Conservation (phyloP, 2,888 invertebrate genomes). For the Sericinus montela region DNA sequence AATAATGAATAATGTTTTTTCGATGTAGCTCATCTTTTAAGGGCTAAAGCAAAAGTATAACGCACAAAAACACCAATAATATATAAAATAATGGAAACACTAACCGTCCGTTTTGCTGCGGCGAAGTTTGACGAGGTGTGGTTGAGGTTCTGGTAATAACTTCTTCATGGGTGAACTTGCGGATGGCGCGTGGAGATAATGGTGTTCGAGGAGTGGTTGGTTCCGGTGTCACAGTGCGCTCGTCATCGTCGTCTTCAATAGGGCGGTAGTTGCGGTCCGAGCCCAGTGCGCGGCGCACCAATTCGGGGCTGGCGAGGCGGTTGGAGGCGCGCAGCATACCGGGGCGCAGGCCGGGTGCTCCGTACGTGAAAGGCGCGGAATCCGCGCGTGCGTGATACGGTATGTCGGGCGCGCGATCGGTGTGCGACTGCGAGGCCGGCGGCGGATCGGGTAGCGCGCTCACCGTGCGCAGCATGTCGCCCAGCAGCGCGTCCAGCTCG, state of each 20-base stretch:
- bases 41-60: no score
- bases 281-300: constrained; percentile 82
- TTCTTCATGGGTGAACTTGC: constrained; percentile 63
- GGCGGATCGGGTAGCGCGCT: constrained; percentile 86
- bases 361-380: constrained; percentile 94
- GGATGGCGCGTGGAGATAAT: constrained; percentile 55
- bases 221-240: constrained; percentile 58
- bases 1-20: no score
- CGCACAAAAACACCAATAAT: no score
- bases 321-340: constrained; percentile 85
- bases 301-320: constrained; percentile 89
- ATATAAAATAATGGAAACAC: constrained; percentile 1
- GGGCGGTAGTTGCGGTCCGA: constrained; percentile 77
- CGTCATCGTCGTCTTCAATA: constrained; percentile 65
- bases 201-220: constrained; percentile 47
- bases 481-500: constrained; percentile 90
- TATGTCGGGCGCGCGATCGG: constrained; percentile 76
- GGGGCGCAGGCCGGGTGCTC: constrained; percentile 79
- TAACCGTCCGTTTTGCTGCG: constrained; percentile 62
- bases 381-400: constrained; percentile 95
- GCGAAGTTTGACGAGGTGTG: constrained; percentile 40
- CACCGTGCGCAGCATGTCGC: constrained; percentile 92
- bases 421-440: constrained; percentile 70
- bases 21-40: no score
- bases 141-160: constrained; percentile 53